phyloP scores from a whole-genome alignment of 2,113 vertebrate species.

The Bungarus multicinctus region DNA sequence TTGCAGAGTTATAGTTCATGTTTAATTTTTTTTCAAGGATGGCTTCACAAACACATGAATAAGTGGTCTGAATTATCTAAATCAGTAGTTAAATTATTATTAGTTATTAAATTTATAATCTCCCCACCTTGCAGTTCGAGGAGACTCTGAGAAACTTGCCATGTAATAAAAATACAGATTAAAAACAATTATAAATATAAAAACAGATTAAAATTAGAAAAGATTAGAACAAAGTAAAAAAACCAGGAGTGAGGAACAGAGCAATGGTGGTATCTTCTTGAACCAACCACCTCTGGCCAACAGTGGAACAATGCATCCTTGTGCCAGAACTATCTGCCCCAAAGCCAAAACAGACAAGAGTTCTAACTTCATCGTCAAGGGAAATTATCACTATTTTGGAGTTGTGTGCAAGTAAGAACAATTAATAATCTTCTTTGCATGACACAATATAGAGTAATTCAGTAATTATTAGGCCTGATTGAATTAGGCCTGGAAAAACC shows the following conservation, averaged over 20 bases:
- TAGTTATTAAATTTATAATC: not conserved
- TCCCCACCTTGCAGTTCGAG: not conserved
- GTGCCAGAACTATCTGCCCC: not conserved
- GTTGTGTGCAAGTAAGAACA: not conserved
- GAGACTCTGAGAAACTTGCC: not conserved
- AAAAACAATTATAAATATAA: not conserved
- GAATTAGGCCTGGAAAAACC: not conserved
- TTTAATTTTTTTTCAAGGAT: not conserved
- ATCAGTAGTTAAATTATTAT: not conserved
- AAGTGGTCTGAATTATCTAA: not conserved
- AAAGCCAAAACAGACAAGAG: not conserved
- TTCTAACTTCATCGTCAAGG: not conserved
- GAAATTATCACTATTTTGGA: not conserved
- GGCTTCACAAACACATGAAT: not conserved
- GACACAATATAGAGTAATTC: not conserved
- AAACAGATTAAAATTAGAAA: not conserved
- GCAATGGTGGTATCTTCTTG: not conserved
- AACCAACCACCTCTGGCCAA: not conserved
- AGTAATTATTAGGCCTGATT: not conserved
- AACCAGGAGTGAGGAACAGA: too few relatives aligned
- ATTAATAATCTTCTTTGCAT: not conserved
- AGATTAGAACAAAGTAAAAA: not conserved
- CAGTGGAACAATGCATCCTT: not conserved
- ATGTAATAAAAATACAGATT: not conserved
- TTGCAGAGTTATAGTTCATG: not conserved